A percentile compares a stretch with the other conserved stretches of the same genome.
phyloP scores from a whole-genome alignment of 2,888 invertebrate species.

The Rhagonycha fulva region DNA sequence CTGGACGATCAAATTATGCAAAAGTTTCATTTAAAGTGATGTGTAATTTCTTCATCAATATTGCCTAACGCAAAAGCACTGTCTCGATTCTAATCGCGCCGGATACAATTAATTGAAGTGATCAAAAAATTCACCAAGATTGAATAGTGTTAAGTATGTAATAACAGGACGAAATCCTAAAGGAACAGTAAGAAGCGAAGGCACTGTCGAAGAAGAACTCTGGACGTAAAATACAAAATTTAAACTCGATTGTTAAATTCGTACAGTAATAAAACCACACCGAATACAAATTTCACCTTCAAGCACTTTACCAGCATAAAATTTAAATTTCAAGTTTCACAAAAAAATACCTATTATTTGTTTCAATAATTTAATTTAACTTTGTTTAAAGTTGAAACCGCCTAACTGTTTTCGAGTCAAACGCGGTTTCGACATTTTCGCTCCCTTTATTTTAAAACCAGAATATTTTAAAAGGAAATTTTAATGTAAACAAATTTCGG shows the following conservation, averaged over 20 bases:
- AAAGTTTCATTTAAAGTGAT: neutral
- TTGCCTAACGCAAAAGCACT: neutral
- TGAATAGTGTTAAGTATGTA: no score
- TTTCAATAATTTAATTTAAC: neutral
- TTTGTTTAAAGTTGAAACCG: neutral
- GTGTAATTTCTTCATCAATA: neutral
- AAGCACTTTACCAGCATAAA: no score
- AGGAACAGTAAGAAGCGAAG: no score
- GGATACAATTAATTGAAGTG: no score
- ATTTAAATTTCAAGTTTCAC: neutral
- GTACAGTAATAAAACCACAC: neutral
- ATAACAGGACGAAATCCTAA: no score
- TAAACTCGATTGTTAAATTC: neutral
- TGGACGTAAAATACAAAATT: neutral
- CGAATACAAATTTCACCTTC: no score
- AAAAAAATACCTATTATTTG: neutral
- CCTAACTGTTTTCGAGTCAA: neutral
- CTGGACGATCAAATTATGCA: neutral
- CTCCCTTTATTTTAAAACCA: neutral
- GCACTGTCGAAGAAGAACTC: no score
- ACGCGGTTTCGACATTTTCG: neutral
- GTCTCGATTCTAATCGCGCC: no score
- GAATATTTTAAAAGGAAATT: neutral
- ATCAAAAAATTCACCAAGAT: no score
- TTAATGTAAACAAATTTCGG: neutral